These are phyloP conservation scores for Caenorhabditis remanei DNA, from an alignment of 1,140 invertebrate genomes.

Conservation along the genomic window DNA sequence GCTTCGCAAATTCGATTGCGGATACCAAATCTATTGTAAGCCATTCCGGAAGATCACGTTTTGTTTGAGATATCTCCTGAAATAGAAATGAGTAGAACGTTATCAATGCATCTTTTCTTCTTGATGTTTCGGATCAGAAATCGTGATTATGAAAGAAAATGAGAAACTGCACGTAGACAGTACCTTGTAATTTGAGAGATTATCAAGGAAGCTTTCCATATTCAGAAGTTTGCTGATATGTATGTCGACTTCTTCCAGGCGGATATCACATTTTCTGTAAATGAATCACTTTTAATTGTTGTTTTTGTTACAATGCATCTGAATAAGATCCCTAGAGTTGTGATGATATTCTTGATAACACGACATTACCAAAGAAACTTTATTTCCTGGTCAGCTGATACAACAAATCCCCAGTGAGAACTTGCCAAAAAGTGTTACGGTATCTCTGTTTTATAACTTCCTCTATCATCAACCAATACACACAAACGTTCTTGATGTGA, in stretches of 20 bases:
- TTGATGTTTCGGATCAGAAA: slow-evolving; percentile 24
- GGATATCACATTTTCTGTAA: slow-evolving; percentile 30
- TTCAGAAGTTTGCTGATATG: background rate
- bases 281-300: no score
- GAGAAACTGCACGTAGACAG: background rate
- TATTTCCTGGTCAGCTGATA: background rate
- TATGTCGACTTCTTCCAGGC: background rate
- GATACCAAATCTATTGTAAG: slow-evolving; percentile 15
- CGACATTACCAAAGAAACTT: background rate
- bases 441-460: background rate
- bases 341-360: no score
- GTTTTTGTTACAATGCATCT: background rate
- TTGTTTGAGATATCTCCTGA: background rate
- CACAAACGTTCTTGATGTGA: slow-evolving; percentile 27
- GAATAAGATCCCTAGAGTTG: background rate
- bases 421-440: background rate
- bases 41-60: slow-evolving; percentile 11
- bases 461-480: background rate
- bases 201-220: slow-evolving; percentile 8
- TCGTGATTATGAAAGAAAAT: slow-evolving; percentile 8
- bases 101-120: slow-evolving; percentile 24
- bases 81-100: background rate
- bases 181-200: slow-evolving; percentile 20
- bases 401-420: background rate
- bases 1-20: slow-evolving; percentile 7